These are phyloP conservation scores for Colossoma macropomum DNA, from an alignment of 2,113 vertebrate genomes.

Conservation along the genomic window DNA sequence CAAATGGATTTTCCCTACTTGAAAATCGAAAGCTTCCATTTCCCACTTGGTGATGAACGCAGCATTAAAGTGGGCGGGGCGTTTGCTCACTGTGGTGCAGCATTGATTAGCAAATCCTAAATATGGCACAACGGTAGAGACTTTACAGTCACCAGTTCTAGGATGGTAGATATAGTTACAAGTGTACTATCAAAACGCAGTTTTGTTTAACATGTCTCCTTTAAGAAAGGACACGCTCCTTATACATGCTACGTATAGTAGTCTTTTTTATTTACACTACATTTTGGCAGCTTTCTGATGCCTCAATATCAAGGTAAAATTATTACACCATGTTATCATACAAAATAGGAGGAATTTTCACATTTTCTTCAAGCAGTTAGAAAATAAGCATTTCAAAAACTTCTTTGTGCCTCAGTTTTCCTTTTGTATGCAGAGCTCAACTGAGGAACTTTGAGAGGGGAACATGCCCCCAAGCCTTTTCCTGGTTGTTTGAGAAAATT, in stretches of 20 bases:
- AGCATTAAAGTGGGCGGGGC: too few relatives aligned
- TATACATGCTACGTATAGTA: neutral
- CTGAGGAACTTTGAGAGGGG: neutral
- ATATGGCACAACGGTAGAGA: too few relatives aligned
- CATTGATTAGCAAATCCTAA: too few relatives aligned
- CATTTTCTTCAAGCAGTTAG: neutral
- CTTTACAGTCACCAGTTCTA: too few relatives aligned
- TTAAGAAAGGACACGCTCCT: too few relatives aligned
- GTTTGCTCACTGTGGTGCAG: too few relatives aligned
- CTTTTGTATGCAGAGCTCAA: neutral
- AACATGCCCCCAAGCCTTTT: neutral
- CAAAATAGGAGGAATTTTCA: neutral
- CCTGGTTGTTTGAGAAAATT: neutral
- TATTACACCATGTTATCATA: neutral
- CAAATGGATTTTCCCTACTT: too few relatives aligned
- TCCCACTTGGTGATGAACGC: too few relatives aligned
- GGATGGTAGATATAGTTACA: too few relatives aligned
- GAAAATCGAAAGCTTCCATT: too few relatives aligned
- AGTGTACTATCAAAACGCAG: too few relatives aligned
- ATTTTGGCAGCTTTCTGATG: neutral
- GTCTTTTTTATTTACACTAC: neutral
- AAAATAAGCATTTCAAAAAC: neutral
- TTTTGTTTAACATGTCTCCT: too few relatives aligned
- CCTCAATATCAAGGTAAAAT: neutral
- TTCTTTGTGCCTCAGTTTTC: neutral